These are phyloP conservation scores for Loris lydekkerianus DNA, from an alignment of 2,797 vertebrate genomes.

Conservation along the genomic window DNA sequence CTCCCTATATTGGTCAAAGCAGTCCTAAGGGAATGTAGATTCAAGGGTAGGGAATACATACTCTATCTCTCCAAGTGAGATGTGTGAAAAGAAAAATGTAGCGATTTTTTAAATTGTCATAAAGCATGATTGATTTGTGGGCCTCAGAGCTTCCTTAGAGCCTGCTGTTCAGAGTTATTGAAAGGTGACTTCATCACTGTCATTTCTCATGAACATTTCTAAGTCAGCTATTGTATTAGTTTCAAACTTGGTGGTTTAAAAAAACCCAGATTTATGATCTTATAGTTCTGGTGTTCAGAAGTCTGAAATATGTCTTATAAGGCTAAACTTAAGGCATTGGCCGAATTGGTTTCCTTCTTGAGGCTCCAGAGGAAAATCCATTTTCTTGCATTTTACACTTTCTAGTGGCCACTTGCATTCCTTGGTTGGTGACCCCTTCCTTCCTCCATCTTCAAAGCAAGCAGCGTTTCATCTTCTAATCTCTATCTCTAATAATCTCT, in stretches of 20 bases:
- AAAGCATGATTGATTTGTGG: not conserved
- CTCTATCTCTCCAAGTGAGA: not conserved
- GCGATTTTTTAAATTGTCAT: not conserved
- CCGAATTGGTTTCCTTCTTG: constrained; percentile 9
- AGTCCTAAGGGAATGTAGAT: not conserved
- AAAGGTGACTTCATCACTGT: not conserved
- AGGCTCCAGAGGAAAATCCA: not conserved
- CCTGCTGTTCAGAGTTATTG: constrained; percentile 1
- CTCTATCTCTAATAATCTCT: not conserved
- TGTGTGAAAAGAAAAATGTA: not conserved
- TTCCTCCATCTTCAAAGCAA: constrained; percentile 18
- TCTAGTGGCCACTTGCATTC: not conserved
- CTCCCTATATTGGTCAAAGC: not conserved
- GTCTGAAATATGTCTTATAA: not conserved
- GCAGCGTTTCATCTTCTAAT: not conserved
- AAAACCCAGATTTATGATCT: not conserved
- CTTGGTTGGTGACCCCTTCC: not conserved
- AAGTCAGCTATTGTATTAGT: not conserved
- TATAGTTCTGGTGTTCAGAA: not conserved
- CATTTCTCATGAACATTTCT: not conserved
- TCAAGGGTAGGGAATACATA: not conserved
- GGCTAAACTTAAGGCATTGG: not conserved
- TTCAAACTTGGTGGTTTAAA: constrained; percentile 38
- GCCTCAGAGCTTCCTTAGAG: not conserved
- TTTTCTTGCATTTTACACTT: not conserved